Percentiles rank a stretch among this genome's conserved stretches.
Conservation (phyloP, 2,113 vertebrate species). For the Centropus unirufus region DNA sequence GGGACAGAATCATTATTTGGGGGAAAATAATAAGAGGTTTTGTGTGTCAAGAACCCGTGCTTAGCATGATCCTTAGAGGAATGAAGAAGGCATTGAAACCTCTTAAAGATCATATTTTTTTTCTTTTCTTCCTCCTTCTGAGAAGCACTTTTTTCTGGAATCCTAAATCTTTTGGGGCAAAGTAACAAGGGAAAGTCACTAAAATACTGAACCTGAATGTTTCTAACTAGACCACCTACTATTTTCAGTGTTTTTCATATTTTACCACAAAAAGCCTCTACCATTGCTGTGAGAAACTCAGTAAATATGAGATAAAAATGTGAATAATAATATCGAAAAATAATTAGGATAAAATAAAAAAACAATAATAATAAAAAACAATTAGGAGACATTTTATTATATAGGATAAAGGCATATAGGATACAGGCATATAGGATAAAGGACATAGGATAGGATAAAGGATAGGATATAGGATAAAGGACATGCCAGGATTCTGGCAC, state of each 20-base stretch:
- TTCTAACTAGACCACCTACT: background rate
- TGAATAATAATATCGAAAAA: background rate
- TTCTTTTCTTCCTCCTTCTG: background rate
- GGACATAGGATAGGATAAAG: no score
- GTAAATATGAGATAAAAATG: background rate
- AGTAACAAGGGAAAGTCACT: background rate
- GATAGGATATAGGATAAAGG: no score
- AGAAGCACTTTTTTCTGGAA: background rate
- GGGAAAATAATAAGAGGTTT: background rate
- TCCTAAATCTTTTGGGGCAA: background rate
- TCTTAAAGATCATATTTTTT: background rate
- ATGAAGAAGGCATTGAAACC: background rate
- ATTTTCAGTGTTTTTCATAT: background rate
- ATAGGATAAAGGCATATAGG: no score
- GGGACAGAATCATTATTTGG: background rate
- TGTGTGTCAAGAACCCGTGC: background rate
- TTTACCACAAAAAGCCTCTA: background rate
- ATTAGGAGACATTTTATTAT: accelerated
- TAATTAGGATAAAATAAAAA: no score
- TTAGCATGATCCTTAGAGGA: background rate
- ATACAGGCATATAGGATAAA: no score
- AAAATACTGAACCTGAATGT: background rate
- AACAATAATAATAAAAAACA: background rate
- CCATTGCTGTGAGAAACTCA: background rate
- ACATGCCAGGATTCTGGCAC: background rate